Evolutionary conservation across 2,888 invertebrate genomes (phyloP), one percentile per base, ranked within the genome.

Genomic region (Orthosia incerta): DNA sequence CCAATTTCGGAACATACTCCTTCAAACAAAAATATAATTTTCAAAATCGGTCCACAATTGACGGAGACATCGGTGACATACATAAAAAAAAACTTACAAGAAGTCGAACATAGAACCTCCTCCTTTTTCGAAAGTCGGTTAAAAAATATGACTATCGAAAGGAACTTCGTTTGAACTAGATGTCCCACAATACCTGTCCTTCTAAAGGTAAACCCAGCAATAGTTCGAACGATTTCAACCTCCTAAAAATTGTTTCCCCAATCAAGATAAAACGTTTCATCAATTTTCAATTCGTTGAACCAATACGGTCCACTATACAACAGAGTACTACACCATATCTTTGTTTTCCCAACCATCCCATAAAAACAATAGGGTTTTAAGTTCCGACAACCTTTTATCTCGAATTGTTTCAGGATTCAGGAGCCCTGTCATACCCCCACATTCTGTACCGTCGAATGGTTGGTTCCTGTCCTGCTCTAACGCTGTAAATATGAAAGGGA

Each of bases 331-430:
- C n/a, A 11, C 31, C 55, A 63, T 81, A 83, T 81, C 88, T 74
- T 73, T 89, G 86, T 87, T 89, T 84, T 74, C 50, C 46, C 88
- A 88, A 81, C 71, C 61, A 64, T 61, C 69, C 64, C 76, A 81
- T 79, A 84, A 88, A 87, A 88, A 88, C 82, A 88, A 79, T 59
- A 39, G 67, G 63, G 74, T 77, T 86, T 88, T 78, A 79, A 82
- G 63, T 82, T 74, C 80, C 67, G 59, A 65, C 66, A 66, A 76
- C 72, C 80, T 88, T 89, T 89, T 89, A 89, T 87, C 87, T 84
- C 79, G 75, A 74, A 84, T 87, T 89, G 84, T 87, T 87, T 80
- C 87, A 86, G 82, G 62, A 65, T 51, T 68, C 85, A 78, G 80
- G 51, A 64, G 55, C 65, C 63, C 51, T 72, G 79, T 76, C 51